These are phyloP conservation scores for Elephantulus edwardii DNA, from an alignment of 2,113 vertebrate genomes.

Conservation along the genomic window DNA sequence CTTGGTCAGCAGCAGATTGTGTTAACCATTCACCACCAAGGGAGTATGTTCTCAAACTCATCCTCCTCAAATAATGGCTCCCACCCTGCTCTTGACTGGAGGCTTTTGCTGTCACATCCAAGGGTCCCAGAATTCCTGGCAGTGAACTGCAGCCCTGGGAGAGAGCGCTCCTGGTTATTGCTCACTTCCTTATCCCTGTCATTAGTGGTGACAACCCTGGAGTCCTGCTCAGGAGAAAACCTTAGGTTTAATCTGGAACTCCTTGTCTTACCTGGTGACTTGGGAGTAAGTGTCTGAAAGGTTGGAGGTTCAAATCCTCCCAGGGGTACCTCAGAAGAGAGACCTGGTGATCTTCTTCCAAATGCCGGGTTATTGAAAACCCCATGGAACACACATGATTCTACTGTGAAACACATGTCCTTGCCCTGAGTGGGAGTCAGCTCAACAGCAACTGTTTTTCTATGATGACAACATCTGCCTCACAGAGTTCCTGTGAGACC, in stretches of 20 bases:
- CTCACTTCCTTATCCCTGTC: not conserved
- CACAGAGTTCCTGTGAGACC: not conserved
- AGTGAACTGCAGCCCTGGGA: not conserved
- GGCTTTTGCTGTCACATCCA: not conserved
- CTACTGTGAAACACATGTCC: not conserved
- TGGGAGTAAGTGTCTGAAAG: not conserved
- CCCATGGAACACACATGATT: too few relatives aligned
- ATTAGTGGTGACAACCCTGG: fast-evolving
- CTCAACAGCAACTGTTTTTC: not conserved
- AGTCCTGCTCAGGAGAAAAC: not conserved
- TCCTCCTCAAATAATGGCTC: not conserved
- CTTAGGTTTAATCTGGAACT: not conserved
- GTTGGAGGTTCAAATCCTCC: too few relatives aligned
- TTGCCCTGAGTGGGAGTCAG: not conserved
- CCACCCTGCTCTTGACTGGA: fast-evolving
- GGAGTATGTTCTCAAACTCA: too few relatives aligned
- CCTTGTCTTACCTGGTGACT: not conserved
- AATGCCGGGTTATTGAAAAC: too few relatives aligned
- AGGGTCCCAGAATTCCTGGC: too few relatives aligned
- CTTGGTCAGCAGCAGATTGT: too few relatives aligned
- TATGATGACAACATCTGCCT: fast-evolving
- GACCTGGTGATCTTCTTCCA: too few relatives aligned
- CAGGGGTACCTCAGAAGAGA: too few relatives aligned
- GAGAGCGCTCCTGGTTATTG: not conserved
- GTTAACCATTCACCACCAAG: too few relatives aligned